Evolutionary conservation across 2,113 vertebrate genomes (phyloP).

Genomic region (Sander lucioperca): DNA sequence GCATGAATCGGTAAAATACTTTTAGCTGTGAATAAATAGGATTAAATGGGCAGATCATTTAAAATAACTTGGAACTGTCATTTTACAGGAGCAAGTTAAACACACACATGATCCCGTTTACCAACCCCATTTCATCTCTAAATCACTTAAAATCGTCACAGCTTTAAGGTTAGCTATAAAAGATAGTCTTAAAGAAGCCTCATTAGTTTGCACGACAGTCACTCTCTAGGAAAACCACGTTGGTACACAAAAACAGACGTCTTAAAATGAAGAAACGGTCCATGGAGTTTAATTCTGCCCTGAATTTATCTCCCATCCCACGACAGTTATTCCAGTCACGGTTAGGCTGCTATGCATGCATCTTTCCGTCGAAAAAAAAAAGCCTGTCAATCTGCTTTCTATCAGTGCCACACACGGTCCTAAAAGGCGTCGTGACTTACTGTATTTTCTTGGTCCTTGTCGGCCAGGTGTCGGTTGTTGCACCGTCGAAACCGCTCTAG

Average conservation of each 20-base stretch:
- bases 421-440: slow-evolving; percentile 54
- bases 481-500: slow-evolving; percentile 9
- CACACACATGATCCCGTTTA: neutral
- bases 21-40: neutral
- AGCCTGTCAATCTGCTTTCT: slow-evolving; percentile 57
- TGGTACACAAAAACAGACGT: neutral
- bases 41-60: neutral
- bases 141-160: neutral
- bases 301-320: slow-evolving; percentile 45
- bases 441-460: slow-evolving; percentile 11
- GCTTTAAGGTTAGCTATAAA: neutral
- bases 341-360: slow-evolving; percentile 64
- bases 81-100: neutral
- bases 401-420: slow-evolving; percentile 28
- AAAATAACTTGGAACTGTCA: neutral
- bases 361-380: slow-evolving; percentile 59
- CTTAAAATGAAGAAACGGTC: neutral
- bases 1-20: slow-evolving; percentile 32
- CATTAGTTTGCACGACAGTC: slow-evolving; percentile 6
- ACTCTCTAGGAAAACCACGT: neutral
- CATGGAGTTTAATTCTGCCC: slow-evolving; percentile 8
- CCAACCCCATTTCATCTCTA: neutral
- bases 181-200: neutral
- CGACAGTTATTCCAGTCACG: slow-evolving; percentile 79
- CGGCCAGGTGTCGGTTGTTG: slow-evolving; percentile 25